A percentile compares a stretch with the other conserved stretches of the same genome.
phyloP scores from a whole-genome alignment of 2,888 invertebrate species.

The Nomada ruficornis region DNA sequence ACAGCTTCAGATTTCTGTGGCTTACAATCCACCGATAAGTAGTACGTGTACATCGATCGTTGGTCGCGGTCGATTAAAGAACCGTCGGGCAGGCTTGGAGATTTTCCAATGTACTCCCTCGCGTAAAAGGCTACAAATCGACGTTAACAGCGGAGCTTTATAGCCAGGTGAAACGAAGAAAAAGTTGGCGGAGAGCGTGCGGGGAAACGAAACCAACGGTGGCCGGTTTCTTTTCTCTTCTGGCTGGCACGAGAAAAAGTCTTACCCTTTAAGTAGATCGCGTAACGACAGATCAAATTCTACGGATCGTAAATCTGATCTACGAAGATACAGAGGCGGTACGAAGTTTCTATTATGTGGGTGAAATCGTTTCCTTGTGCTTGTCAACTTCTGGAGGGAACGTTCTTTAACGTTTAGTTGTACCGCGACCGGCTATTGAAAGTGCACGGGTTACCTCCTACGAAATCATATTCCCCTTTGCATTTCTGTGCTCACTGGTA shows the following conservation, averaged over 20 bases:
- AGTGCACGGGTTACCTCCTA: too few species aligned
- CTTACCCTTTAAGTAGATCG: slow-evolving; percentile 32
- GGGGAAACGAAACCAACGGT: slow-evolving; percentile 17
- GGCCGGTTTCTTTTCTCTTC: neutral
- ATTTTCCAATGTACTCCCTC: slow-evolving; percentile 37
- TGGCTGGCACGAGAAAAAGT: neutral
- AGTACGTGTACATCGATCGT: slow-evolving; percentile 24
- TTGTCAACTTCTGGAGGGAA: neutral
- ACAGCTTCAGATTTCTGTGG: slow-evolving; percentile 48
- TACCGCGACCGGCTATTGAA: neutral
- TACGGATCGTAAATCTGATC: slow-evolving; percentile 40
- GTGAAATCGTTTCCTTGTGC: slow-evolving; percentile 1
- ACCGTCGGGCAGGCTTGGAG: slow-evolving; percentile 10
- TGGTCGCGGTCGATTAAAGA: slow-evolving; percentile 37
- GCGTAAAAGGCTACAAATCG: slow-evolving; percentile 42
- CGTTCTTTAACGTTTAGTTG: neutral
- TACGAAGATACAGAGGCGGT: slow-evolving; percentile 7
- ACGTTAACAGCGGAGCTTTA: slow-evolving; percentile 30
- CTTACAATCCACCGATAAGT: slow-evolving; percentile 34
- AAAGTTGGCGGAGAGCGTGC: neutral
- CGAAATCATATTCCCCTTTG: slow-evolving; percentile 12
- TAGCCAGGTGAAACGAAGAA: neutral
- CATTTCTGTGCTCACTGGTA: neutral
- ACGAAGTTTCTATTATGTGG: slow-evolving; percentile 18
- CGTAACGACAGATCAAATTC: slow-evolving; percentile 31